Percentiles rank a stretch among this genome's conserved stretches.
phyloP scores from a whole-genome alignment of 2,113 vertebrate genomes.

The Edolisoma coerulescens region DNA sequence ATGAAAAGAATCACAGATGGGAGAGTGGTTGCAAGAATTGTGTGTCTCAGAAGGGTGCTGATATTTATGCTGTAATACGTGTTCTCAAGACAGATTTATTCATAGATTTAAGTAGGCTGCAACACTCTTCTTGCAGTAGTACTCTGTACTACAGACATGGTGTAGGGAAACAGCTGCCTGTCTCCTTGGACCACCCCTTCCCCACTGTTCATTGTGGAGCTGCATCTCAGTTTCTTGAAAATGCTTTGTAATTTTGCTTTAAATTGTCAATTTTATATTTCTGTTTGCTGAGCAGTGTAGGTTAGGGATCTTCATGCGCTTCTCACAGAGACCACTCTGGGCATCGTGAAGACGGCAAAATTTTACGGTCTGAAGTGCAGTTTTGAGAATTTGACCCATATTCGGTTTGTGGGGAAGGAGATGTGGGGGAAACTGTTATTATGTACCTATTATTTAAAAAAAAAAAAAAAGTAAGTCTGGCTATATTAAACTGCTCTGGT shows the following conservation, averaged over 20 bases:
- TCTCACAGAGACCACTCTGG: background rate
- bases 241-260: background rate
- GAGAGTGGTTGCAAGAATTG: background rate
- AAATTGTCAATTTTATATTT: background rate
- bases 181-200: background rate
- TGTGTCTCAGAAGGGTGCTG: background rate
- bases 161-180: background rate
- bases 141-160: background rate
- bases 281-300: background rate
- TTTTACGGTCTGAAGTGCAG: background rate
- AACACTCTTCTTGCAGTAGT: background rate
- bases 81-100: conserved; percentile 16
- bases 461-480: background rate
- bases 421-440: background rate
- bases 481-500: background rate
- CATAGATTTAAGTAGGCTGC: conserved; percentile 20
- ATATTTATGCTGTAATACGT: background rate
- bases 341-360: background rate
- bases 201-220: background rate
- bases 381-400: background rate
- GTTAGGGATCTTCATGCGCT: background rate
- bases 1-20: background rate
- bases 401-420: background rate
- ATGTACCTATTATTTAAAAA: background rate
- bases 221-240: background rate